Conservation (phyloP, 2,113 vertebrate genomes). For the Todiramphus chloris region DNA sequence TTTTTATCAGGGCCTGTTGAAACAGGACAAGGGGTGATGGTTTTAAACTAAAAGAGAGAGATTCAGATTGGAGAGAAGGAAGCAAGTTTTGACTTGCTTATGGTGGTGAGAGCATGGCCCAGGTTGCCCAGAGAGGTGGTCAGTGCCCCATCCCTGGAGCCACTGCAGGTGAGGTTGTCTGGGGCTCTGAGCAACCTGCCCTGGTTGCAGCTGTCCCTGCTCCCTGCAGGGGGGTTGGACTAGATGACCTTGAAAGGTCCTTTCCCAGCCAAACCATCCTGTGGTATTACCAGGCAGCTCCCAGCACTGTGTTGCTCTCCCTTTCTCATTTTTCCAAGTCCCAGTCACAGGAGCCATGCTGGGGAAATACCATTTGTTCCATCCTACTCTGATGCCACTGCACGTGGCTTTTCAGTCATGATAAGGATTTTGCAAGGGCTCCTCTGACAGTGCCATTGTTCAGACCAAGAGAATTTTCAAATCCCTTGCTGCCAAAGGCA, state of each 20-base stretch:
- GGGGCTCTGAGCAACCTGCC: not conserved
- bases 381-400: rapidly evolving
- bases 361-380: rapidly evolving
- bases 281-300: not conserved
- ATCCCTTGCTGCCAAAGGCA: rapidly evolving
- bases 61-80: no score
- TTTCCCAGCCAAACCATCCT: not conserved
- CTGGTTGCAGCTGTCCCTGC: not conserved
- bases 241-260: not conserved
- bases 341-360: rapidly evolving
- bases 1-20: no score
- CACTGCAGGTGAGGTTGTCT: not conserved
- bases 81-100: no score
- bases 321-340: not conserved
- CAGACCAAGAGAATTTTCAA: not conserved
- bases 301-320: rapidly evolving
- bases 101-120: no score
- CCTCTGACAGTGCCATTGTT: not conserved
- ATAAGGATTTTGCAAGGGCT: not conserved
- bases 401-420: not conserved
- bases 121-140: no score
- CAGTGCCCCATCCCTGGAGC: not conserved
- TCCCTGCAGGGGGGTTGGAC: not conserved
- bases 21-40: no score
- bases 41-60: no score